These are phyloP conservation scores for Leptopilina syphax DNA, from an alignment of 2,888 invertebrate species.

Conservation along the genomic window DNA sequence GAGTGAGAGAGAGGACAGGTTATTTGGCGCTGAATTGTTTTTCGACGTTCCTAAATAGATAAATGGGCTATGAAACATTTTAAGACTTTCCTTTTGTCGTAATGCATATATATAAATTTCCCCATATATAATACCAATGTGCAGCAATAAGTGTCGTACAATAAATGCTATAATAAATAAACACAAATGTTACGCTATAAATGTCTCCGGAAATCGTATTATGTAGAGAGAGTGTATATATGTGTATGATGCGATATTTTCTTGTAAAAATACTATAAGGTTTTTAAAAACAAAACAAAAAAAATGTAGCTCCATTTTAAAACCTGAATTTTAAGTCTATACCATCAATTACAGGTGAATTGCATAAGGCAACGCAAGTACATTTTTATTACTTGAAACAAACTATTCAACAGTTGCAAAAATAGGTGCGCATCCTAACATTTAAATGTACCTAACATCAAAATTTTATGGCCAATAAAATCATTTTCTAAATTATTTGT, in stretches of 20 bases:
- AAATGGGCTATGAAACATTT: slow-evolving; percentile 1
- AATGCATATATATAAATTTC: no score
- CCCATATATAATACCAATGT: background rate
- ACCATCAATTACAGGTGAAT: no score
- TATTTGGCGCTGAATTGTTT: background rate
- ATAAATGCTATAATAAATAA: background rate
- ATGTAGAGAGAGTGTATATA: background rate
- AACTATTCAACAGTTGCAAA: no score
- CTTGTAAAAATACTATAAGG: background rate
- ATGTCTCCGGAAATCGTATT: slow-evolving; percentile 1
- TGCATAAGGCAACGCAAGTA: no score
- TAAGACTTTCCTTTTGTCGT: background rate
- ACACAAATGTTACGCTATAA: background rate
- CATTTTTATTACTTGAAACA: no score
- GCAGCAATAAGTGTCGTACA: background rate
- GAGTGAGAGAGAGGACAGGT: background rate
- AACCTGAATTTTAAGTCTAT: background rate
- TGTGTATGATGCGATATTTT: background rate
- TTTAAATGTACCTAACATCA: no score
- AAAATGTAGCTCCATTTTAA: background rate
- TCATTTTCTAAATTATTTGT: no score
- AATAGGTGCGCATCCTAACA: no score
- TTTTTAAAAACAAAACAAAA: background rate
- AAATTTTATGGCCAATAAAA: no score
- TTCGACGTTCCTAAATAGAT: background rate